phyloP scores from a whole-genome alignment of 2,888 invertebrate genomes.

The Ophonus ardosiacus region DNA sequence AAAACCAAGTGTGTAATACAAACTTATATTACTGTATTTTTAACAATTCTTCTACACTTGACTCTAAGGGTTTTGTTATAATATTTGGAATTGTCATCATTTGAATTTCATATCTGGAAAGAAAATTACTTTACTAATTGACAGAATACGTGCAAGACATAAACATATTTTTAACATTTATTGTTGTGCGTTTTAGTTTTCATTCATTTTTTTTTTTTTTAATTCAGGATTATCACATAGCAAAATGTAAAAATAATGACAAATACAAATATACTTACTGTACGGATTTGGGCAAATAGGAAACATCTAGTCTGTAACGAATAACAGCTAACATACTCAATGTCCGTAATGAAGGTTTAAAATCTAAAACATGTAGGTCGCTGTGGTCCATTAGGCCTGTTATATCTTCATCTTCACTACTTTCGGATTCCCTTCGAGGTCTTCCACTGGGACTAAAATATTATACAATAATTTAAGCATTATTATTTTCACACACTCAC shows the following conservation, averaged over 20 bases:
- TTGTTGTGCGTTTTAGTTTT: neutral
- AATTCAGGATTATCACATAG: neutral
- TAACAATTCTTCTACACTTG: constrained; percentile 51
- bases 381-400: constrained; percentile 85
- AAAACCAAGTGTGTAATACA: neutral
- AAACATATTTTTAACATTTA: too few relatives aligned
- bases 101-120: constrained; percentile 81
- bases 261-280: constrained; percentile 77
- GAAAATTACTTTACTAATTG: constrained; percentile 60
- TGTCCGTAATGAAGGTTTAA: constrained; percentile 86
- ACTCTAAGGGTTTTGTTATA: constrained; percentile 78
- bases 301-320: constrained; percentile 81
- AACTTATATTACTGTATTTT: constrained; percentile 42
- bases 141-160: neutral
- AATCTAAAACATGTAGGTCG: constrained; percentile 90
- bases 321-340: constrained; percentile 83
- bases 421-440: constrained; percentile 43
- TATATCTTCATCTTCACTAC: constrained; percentile 71
- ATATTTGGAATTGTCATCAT: constrained; percentile 85
- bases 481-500: constrained; percentile 75
- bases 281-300: constrained; percentile 81
- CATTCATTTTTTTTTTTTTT: neutral
- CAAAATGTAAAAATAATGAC: constrained; percentile 61
- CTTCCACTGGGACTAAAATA: constrained; percentile 42
- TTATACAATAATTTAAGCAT: constrained; percentile 3